Conservation (phyloP, 2,797 vertebrate species). For the Coilia nasus region DNA sequence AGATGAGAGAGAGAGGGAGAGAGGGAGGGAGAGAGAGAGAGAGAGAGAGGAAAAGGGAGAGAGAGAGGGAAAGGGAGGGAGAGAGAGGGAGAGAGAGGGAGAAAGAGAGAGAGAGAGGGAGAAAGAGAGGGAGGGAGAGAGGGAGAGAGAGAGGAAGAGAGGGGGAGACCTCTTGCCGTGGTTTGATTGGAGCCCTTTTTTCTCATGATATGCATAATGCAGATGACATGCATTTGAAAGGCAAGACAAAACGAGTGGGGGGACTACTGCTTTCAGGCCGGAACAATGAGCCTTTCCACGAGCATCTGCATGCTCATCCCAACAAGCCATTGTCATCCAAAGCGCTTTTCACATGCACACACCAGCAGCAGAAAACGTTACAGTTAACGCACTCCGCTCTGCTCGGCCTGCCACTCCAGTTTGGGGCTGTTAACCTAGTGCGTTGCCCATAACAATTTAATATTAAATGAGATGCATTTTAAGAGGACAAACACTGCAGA, state of each 20-base stretch:
- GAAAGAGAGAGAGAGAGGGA: not conserved
- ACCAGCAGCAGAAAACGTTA: not conserved
- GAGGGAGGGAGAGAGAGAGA: not conserved
- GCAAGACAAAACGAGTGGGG: conserved; percentile 41
- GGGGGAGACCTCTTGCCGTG: conserved; percentile 37
- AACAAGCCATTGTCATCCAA: conserved; percentile 32
- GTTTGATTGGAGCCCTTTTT: conserved; percentile 49
- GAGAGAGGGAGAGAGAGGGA: conserved; percentile 7
- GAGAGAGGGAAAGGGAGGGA: not conserved
- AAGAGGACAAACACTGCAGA: not conserved
- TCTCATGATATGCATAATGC: conserved; percentile 52
- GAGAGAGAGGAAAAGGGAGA: not conserved
- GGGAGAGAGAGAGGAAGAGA: not conserved
- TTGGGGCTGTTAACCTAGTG: conserved; percentile 18
- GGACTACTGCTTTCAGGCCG: conserved; percentile 35
- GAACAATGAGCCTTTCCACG: conserved; percentile 69
- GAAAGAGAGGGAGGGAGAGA: not conserved
- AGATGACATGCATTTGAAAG: conserved; percentile 49
- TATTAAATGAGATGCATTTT: conserved; percentile 17
- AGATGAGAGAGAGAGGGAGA: not conserved
- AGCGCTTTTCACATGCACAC: conserved; percentile 2
- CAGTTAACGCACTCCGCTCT: not conserved
- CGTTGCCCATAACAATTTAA: not conserved
- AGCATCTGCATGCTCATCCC: conserved; percentile 59
- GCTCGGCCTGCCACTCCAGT: not conserved